Evolutionary conservation across 2,888 invertebrate species (phyloP), one percentile per base, ranked within the genome.

Genomic region (Gerris lacustris): DNA sequence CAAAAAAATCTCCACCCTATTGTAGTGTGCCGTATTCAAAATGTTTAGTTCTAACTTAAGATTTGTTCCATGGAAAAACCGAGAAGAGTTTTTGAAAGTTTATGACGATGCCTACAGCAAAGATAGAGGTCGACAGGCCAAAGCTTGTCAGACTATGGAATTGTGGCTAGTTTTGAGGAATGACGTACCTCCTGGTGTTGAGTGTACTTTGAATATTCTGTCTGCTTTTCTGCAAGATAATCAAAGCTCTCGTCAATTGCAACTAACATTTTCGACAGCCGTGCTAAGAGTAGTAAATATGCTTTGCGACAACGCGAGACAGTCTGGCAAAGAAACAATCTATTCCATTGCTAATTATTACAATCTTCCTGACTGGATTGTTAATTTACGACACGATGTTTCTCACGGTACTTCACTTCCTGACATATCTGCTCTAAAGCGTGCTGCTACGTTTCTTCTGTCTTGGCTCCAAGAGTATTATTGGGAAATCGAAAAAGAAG

Each of bases 331-430:
- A 77, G 77, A 75, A 7, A 81, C 82, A 6, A 81, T 86, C 75
- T 83, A 86, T 73, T 81, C 83, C 76, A 86, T 86, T 47, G 89
- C 88, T 0, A 83, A 83, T 73, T 83, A 86, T 79, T 80, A 88
- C 72, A 87, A 86, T 64, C 84, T 93, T 63, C 92, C 93, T 0
- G 86, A 87, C 73, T 92, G 92, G 91, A 84, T 94, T 71, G 87
- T 92, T 6, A 86, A 88, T 74, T 79, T 93, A 69, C 83, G 93
- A 69, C 92, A 94, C 79, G 87, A 90, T 74, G 86, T 88, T 63
- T 88, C 92, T 45, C 93, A 94, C 79, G 85, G 85, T 70, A 84
- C 86, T 74, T 83, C 83, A 73, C 79, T 90, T 45, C 91, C 92
- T 17, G 84, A 87, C 0, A 79, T 89, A 45, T 81, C 82, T 66